phyloP scores from a whole-genome alignment of 2,113 vertebrate species.

The Hymenochirus boettgeri region DNA sequence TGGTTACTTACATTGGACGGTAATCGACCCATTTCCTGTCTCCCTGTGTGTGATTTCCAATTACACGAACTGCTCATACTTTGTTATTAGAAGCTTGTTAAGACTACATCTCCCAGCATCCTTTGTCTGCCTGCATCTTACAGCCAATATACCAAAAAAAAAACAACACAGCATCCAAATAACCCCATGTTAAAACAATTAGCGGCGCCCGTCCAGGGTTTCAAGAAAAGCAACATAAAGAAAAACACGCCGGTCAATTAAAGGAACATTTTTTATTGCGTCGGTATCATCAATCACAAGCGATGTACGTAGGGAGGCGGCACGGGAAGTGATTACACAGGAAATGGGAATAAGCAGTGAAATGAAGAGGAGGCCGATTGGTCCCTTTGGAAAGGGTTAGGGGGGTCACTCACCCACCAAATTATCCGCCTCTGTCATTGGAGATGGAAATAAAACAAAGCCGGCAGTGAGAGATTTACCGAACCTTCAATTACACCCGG shows the following conservation, averaged over 20 bases:
- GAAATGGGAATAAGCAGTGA: constrained; percentile 94
- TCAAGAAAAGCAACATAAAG: constrained; percentile 53
- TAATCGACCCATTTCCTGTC: too few species aligned
- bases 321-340: constrained; percentile 87
- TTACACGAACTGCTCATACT: too few species aligned
- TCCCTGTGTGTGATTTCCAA: too few species aligned
- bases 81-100: too few species aligned
- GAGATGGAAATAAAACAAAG: constrained; percentile 86
- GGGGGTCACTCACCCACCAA: constrained; percentile 77
- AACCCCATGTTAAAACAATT: too few species aligned
- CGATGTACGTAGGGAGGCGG: constrained; percentile 77
- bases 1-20: too few species aligned
- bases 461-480: constrained; percentile 72
- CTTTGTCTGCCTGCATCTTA: too few species aligned
- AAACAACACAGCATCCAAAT: too few species aligned
- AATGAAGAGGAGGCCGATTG: constrained; percentile 70
- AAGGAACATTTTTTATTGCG: constrained; percentile 71
- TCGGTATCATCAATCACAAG: constrained; percentile 87
- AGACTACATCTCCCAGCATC: too few species aligned
- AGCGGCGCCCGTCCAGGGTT: too few species aligned
- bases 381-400: constrained; percentile 60
- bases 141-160: too few species aligned
- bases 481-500: constrained; percentile 66
- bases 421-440: constrained; percentile 87
- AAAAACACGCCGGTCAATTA: constrained; percentile 59